Conservation (phyloP, 2,113 vertebrate species). For the Acrocephalus arundinaceus region DNA sequence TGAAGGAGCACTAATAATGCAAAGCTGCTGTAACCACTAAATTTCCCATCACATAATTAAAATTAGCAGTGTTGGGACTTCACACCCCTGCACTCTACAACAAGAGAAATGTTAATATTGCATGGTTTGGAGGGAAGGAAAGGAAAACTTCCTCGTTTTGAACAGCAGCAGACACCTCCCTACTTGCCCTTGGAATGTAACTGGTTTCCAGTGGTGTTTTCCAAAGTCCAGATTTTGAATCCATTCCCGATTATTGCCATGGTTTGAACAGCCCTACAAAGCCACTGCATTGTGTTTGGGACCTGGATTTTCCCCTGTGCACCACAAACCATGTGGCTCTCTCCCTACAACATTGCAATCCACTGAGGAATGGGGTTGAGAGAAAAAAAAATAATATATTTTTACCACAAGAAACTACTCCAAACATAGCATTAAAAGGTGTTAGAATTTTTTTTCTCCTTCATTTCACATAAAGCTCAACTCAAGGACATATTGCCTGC, state of each 20-base stretch:
- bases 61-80: not conserved
- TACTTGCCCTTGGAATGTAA: too few relatives aligned
- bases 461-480: not conserved
- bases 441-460: not conserved
- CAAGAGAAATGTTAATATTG: not conserved
- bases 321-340: rapidly evolving
- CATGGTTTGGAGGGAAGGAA: not conserved
- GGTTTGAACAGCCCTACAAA: not conserved
- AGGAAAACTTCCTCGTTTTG: not conserved
- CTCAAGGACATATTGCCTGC: slow-evolving; percentile 57
- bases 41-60: slow-evolving; percentile 39
- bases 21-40: not conserved
- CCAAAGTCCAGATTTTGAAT: not conserved
- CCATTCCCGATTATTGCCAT: rapidly evolving
- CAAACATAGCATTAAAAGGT: not conserved
- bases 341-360: rapidly evolving
- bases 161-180: not conserved
- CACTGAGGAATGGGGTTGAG: rapidly evolving
- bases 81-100: not conserved
- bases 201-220: not conserved
- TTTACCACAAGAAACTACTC: not conserved
- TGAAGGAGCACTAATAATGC: slow-evolving; percentile 19
- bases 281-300: rapidly evolving
- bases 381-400: not conserved
- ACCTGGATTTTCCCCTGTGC: not conserved